Evolutionary conservation across 2,888 invertebrate species (phyloP), one percentile per base, ranked within the genome.

Genomic region (Dynastes maya): DNA sequence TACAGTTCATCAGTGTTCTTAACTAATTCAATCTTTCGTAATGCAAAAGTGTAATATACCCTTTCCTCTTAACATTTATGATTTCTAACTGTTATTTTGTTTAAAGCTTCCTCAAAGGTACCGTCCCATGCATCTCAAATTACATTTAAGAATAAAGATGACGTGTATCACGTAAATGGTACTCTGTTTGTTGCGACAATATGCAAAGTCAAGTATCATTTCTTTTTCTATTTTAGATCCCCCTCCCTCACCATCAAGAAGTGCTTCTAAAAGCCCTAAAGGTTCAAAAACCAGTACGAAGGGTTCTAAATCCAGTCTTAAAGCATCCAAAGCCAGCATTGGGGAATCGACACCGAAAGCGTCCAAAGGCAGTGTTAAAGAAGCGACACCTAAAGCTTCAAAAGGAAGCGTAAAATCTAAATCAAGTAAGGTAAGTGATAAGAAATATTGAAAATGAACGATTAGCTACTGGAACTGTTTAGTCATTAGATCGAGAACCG

Each of bases 141-240:
- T 22, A 74, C 61, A 11, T 74, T 74, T 49, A 74, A 61, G 16
- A 61, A 45, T 32, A 27, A 63, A 1, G 72, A 74, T 74, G 72
- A 74, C 22, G 72, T 74, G 8, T 74, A 74, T 11, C 72, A 74
- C 45, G 72, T 74, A 13, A 40, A 61, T 11, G 72, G 72, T 74
- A 74, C 22, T 45, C 6, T 1, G 16, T 4, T 22, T 16, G 40
- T 5, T 45, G 16, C 5, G 16, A n/a, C 22, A 55, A 13, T 2
- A 64, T 32, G 29, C 29, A 9, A 32, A 32, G 11, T 32, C 29
- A 13, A 64, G n/a, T 64, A 32, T 64, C 4, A 64, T 64, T 29
- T 64, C 6, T 6, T 16, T 22, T 55, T 55, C 32, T 1, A n/a
- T 16, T 16, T 55, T 40, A 65, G 65, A 65, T 16, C 65, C 65